Percentiles rank a stretch among this genome's conserved stretches.
phyloP scores from a whole-genome alignment of 2,113 vertebrate species.

The Halichoeres trimaculatus region DNA sequence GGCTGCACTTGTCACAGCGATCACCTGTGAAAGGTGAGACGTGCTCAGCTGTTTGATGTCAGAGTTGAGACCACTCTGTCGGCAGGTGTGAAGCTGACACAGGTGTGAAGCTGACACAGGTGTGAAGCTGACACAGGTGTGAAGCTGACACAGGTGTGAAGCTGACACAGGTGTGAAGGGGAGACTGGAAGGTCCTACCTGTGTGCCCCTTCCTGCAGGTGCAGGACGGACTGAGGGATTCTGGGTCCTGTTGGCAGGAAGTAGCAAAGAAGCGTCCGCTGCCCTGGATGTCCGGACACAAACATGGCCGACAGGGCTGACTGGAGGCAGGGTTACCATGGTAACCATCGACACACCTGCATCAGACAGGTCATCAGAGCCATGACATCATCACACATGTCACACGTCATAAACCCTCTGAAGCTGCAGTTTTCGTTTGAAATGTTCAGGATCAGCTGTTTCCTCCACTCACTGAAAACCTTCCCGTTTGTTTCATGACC shows the following conservation, averaged over 20 bases:
- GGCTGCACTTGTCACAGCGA: constrained; percentile 83
- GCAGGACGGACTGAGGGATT: constrained; percentile 81
- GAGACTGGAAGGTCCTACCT: constrained; percentile 71
- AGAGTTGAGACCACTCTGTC: too few relatives aligned
- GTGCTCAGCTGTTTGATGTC: neutral
- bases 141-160: too few relatives aligned
- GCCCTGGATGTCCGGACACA: constrained; percentile 83
- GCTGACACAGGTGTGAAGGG: neutral
- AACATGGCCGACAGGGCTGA: constrained; percentile 85
- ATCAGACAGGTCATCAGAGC: constrained; percentile 24
- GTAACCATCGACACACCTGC: constrained; percentile 88
- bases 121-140: too few relatives aligned
- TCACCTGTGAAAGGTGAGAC: constrained; percentile 75
- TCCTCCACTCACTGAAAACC: too few relatives aligned
- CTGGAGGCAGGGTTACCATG: constrained; percentile 82
- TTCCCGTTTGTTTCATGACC: too few relatives aligned
- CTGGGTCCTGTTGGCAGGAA: constrained; percentile 84
- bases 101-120: too few relatives aligned
- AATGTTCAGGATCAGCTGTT: too few relatives aligned
- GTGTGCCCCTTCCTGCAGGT: constrained; percentile 84
- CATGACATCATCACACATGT: neutral
- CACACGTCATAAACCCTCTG: too few relatives aligned
- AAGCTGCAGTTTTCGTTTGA: too few relatives aligned
- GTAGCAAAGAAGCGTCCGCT: constrained; percentile 86
- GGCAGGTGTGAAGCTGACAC: neutral